Conservation (phyloP, 2,797 vertebrate genomes). For the Coregonus sp. region DNA sequence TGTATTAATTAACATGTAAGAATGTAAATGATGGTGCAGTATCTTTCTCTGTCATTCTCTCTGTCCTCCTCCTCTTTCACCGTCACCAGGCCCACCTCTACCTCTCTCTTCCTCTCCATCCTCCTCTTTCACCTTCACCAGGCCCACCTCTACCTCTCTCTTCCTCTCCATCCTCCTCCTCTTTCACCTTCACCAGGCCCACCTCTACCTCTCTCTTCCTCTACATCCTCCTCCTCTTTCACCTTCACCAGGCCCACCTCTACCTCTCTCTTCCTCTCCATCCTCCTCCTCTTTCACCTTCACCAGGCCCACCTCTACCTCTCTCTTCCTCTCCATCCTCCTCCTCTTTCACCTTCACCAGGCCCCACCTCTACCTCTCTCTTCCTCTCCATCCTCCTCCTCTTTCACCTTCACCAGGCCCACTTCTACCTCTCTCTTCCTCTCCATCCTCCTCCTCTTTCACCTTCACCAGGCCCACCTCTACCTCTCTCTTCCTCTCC, state of each 20-base stretch:
- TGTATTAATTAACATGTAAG: too few relatives aligned
- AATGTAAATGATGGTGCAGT: background rate
- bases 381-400: constrained; percentile 26
- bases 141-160: constrained; percentile 22
- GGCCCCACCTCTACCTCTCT: background rate
- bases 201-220: constrained; percentile 16
- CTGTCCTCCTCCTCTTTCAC: constrained; percentile 32
- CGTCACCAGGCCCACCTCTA: constrained; percentile 35
- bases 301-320: constrained; percentile 29
- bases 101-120: constrained; percentile 26
- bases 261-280: constrained; percentile 18
- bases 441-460: background rate
- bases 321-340: constrained; percentile 9
- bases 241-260: constrained; percentile 33
- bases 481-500: constrained; percentile 20
- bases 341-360: too few relatives aligned
- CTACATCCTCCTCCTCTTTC: constrained; percentile 32
- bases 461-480: background rate
- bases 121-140: constrained; percentile 43
- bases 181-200: constrained; percentile 42
- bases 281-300: constrained; percentile 38
- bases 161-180: constrained; percentile 20
- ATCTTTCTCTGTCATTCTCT: constrained; percentile 29
- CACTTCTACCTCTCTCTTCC: constrained; percentile 14
- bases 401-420: constrained; percentile 43